phyloP scores from a whole-genome alignment of 1,140 invertebrate genomes.

The Latrodectus geometricus region DNA sequence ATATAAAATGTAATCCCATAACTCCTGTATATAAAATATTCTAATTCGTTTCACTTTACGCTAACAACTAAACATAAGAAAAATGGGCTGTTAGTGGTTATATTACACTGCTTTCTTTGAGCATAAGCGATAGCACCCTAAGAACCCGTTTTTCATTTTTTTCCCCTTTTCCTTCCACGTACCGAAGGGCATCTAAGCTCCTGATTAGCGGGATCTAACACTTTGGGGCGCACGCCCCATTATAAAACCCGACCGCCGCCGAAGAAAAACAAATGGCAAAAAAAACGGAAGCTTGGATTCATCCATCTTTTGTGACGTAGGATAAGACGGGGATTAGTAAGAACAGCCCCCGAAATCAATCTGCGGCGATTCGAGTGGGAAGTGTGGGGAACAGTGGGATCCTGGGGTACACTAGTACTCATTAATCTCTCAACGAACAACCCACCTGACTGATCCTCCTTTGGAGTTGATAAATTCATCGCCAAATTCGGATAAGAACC shows the following conservation, averaged over 20 bases:
- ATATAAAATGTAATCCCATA: no score
- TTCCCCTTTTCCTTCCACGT: background rate
- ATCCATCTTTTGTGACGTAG: slow-evolving; percentile 42
- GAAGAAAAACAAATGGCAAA: slow-evolving; percentile 33
- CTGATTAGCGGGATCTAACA: background rate
- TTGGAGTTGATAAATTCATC: no score
- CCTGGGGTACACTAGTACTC: no score
- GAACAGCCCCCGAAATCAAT: slow-evolving; percentile 24
- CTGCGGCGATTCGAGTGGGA: background rate
- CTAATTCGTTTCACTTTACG: no score
- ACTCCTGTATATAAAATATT: no score
- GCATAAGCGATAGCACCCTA: background rate
- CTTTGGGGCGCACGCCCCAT: background rate
- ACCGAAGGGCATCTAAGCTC: background rate
- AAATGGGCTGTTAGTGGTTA: background rate
- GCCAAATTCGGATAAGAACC: no score
- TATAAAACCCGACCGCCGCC: background rate
- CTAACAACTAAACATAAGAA: background rate
- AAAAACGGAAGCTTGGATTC: slow-evolving; percentile 3
- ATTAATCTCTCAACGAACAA: no score
- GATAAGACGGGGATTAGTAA: slow-evolving; percentile 28
- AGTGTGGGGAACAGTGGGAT: background rate
- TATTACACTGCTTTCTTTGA: no score
- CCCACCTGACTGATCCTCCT: no score
- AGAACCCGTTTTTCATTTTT: background rate